A percentile compares a stretch with the other conserved stretches of the same genome.
phyloP scores from a whole-genome alignment of 2,113 vertebrate genomes.

The Sorex fumeus region DNA sequence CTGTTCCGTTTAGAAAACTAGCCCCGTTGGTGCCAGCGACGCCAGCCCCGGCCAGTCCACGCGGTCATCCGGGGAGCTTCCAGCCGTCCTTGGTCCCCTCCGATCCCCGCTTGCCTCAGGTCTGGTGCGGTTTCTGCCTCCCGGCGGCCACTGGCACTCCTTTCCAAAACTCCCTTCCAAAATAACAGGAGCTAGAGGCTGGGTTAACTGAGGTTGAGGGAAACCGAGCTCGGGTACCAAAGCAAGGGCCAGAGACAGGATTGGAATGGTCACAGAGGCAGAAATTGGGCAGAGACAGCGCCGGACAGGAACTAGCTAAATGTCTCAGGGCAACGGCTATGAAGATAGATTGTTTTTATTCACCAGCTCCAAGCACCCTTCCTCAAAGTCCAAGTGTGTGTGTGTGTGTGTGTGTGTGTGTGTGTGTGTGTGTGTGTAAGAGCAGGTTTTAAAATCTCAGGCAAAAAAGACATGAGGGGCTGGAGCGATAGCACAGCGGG shows the following conservation, averaged over 20 bases:
- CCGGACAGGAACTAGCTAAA: no score
- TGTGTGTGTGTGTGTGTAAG: no score
- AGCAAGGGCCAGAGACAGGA: neutral
- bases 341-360: no score
- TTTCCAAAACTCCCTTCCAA: no score
- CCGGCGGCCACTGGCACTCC: neutral
- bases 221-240: conserved; percentile 7
- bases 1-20: neutral
- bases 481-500: no score
- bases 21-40: neutral
- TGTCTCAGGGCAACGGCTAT: no score
- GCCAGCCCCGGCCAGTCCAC: neutral
- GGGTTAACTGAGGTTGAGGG: neutral
- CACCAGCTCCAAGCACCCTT: no score
- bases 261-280: neutral
- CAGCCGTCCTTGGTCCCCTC: neutral
- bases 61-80: neutral
- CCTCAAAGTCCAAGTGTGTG: no score
- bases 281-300: no score
- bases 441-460: no score
- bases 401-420: no score
- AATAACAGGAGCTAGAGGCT: neutral
- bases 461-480: no score
- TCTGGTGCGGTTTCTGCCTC: neutral
- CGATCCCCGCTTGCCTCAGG: neutral